These are phyloP conservation scores for Crocidura indochinensis DNA, from an alignment of 2,797 vertebrate species.

Conservation along the genomic window DNA sequence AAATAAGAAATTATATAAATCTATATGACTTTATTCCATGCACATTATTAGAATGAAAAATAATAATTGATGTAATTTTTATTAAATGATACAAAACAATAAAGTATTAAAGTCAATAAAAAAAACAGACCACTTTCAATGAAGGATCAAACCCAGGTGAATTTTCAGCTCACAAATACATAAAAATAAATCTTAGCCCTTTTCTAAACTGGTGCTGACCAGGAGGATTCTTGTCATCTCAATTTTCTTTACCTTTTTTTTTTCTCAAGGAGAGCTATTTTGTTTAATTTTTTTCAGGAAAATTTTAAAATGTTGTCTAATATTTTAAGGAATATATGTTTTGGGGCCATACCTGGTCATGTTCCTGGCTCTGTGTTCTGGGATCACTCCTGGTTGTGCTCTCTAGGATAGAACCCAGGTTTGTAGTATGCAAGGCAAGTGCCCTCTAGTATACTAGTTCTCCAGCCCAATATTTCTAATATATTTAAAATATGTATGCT, in stretches of 20 bases:
- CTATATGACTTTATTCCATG: not conserved
- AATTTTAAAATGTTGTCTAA: too few species aligned
- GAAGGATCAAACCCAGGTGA: conserved; percentile 74
- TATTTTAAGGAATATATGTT: too few species aligned
- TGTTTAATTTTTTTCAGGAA: too few species aligned
- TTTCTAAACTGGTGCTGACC: conserved; percentile 32
- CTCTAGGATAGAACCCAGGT: too few species aligned
- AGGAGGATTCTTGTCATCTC: conserved; percentile 31
- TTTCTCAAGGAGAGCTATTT: too few species aligned
- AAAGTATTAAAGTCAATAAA: not conserved
- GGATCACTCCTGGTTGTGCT: too few species aligned
- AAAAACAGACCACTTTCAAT: conserved; percentile 75
- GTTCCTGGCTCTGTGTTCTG: too few species aligned
- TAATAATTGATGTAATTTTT: not conserved
- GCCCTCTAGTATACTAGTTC: too few species aligned
- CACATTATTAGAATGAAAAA: not conserved
- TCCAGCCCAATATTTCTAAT: too few species aligned
- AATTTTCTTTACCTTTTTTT: too few species aligned
- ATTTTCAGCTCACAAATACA: conserved; percentile 69
- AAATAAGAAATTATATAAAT: conserved; percentile 34
- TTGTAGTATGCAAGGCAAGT: too few species aligned
- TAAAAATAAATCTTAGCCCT: conserved; percentile 69
- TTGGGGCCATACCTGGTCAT: too few species aligned
- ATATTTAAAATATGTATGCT: not conserved
- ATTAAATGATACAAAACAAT: not conserved